phyloP scores from a whole-genome alignment of 2,797 vertebrate genomes.

The Typhlichthys subterraneus region DNA sequence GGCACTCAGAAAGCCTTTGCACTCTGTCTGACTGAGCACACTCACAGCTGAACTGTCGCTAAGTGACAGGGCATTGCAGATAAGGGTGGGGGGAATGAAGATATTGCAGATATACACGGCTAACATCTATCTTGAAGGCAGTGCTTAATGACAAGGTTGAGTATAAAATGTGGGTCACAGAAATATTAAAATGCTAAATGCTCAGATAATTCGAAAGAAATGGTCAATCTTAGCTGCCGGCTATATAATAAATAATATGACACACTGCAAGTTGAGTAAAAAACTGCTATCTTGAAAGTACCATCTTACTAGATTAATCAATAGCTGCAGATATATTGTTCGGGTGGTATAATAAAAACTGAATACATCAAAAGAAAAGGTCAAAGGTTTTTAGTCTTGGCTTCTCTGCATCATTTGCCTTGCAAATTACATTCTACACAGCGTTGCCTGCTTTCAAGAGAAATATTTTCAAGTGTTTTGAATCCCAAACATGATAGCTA shows the following conservation, averaged over 20 bases:
- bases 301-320: not conserved
- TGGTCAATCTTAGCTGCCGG: not conserved
- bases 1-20: conserved; percentile 34
- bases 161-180: not conserved
- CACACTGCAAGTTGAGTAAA: no score
- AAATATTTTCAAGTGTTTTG: not conserved
- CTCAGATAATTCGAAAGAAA: not conserved
- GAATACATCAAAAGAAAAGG: not conserved
- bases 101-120: conserved; percentile 27
- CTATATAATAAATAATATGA: not conserved
- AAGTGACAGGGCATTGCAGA: conserved; percentile 34
- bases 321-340: not conserved
- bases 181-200: not conserved
- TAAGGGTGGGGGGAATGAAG: conserved; percentile 10
- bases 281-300: not conserved
- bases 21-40: conserved; percentile 27
- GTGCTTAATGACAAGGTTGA: conserved; percentile 6
- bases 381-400: not conserved
- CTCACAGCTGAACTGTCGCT: conserved; percentile 30
- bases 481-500: conserved; percentile 9
- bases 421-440: not conserved
- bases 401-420: not conserved
- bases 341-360: not conserved
- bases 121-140: not conserved
- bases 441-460: not conserved